Evolutionary conservation across 92 coral and sea anemone species (phyloP).

Genomic region (Scolanthus callimorphus): DNA sequence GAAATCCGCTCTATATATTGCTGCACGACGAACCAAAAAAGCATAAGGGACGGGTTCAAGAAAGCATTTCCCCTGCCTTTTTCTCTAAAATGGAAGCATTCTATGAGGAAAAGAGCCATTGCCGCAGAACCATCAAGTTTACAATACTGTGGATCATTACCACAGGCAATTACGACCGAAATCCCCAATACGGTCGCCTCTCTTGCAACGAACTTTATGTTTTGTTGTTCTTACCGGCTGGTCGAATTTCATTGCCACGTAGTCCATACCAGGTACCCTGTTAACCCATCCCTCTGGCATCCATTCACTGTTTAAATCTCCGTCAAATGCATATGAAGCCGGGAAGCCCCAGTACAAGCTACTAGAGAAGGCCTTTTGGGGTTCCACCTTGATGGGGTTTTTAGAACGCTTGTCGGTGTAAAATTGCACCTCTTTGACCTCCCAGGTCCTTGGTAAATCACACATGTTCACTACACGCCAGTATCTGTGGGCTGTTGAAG

Average conservation of each 20-base stretch:
- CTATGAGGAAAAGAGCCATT: too few species aligned
- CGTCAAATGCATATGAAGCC: slow-evolving; percentile 80
- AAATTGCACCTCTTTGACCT: slow-evolving; percentile 64
- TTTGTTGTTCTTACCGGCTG: slow-evolving; percentile 52
- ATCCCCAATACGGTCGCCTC: too few species aligned
- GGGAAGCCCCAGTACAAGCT: slow-evolving; percentile 79
- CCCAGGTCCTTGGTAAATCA: slow-evolving; percentile 77
- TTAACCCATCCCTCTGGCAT: slow-evolving; percentile 97
- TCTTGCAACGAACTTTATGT: too few species aligned
- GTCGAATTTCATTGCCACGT: slow-evolving; percentile 72
- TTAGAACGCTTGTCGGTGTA: slow-evolving; percentile 60
- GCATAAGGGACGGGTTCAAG: too few species aligned
- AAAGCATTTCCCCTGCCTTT: too few species aligned
- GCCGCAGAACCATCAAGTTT: too few species aligned
- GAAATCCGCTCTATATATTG: too few species aligned
- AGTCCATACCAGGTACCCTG: slow-evolving; percentile 78
- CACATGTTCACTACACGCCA: slow-evolving; percentile 86
- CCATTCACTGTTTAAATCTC: slow-evolving; percentile 73
- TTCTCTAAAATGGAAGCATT: too few species aligned
- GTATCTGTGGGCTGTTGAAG: slow-evolving; percentile 68
- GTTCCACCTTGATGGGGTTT: slow-evolving; percentile 33
- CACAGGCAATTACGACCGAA: too few species aligned
- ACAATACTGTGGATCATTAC: too few species aligned
- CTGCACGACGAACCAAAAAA: too few species aligned
- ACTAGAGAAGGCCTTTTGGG: slow-evolving; percentile 71